Percentiles rank a stretch among this genome's conserved stretches.
These are phyloP conservation scores for Tachystola acroxantha DNA, from an alignment of 2,888 invertebrate genomes.

Conservation along the genomic window DNA sequence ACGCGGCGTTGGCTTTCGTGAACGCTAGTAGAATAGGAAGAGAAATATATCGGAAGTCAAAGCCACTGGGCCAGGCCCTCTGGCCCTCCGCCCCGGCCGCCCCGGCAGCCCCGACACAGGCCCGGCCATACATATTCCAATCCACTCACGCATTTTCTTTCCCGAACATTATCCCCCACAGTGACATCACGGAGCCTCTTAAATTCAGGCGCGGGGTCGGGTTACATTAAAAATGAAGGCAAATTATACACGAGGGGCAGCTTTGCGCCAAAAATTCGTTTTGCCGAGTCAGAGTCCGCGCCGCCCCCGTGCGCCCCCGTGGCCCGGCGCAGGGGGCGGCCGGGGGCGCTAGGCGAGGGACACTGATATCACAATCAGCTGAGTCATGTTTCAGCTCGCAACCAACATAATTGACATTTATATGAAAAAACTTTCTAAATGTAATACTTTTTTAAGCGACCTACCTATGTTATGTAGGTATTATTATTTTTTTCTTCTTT, in stretches of 20 bases:
- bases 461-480: too few relatives aligned
- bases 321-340: neutral
- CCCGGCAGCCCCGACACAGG: neutral
- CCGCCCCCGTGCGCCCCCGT: neutral
- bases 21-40: too few relatives aligned
- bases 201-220: constrained; percentile 27
- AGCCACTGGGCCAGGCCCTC: constrained; percentile 4
- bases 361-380: too few relatives aligned
- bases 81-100: neutral
- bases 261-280: constrained; percentile 16
- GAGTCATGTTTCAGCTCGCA: too few relatives aligned
- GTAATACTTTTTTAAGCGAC: too few relatives aligned
- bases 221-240: constrained; percentile 37
- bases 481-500: too few relatives aligned
- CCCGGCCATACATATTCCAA: constrained; percentile 16
- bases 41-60: too few relatives aligned
- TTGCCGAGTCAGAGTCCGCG: constrained; percentile 10
- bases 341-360: too few relatives aligned
- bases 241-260: constrained; percentile 25
- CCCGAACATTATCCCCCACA: constrained; percentile 21
- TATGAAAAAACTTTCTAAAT: too few relatives aligned
- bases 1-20: too few relatives aligned
- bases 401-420: too few relatives aligned
- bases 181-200: constrained; percentile 19
- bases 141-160: constrained; percentile 17